A percentile compares a stretch with the other conserved stretches of the same genome.
Conservation (phyloP, 2,113 vertebrate genomes). For the Oplegnathus fasciatus region DNA sequence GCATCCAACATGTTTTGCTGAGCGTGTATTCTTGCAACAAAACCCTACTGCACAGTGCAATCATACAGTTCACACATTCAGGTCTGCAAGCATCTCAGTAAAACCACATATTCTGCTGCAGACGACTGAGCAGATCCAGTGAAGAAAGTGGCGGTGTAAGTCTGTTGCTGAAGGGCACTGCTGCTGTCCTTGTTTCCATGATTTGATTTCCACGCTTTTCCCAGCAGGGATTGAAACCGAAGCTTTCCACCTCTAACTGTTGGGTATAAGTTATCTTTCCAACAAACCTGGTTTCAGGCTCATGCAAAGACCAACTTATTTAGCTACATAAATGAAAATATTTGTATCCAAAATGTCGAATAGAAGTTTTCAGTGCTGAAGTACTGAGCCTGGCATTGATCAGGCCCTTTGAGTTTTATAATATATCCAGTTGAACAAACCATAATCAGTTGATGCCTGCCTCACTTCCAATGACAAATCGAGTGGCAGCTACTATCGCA, state of each 20-base stretch:
- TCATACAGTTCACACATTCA: not conserved
- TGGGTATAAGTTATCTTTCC: not conserved
- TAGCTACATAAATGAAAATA: not conserved
- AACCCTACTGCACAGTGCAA: not conserved
- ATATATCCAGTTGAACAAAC: not conserved
- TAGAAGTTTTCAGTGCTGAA: not conserved
- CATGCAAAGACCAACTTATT: not conserved
- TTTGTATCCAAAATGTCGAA: not conserved
- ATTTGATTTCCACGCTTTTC: not conserved
- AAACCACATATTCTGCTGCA: slow-evolving; percentile 56
- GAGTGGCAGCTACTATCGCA: not conserved
- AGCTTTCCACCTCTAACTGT: not conserved
- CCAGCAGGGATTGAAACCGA: not conserved
- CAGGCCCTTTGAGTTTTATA: not conserved
- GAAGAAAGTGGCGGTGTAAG: not conserved
- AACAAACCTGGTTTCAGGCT: not conserved
- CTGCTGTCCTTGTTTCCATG: not conserved
- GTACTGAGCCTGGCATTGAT: not conserved
- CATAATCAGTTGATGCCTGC: not conserved
- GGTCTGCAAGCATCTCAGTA: not conserved
- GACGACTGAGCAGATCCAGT: not conserved
- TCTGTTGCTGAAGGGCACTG: not conserved
- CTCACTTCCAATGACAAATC: not conserved
- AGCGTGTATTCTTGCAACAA: slow-evolving; percentile 33
- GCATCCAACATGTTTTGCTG: slow-evolving; percentile 35